A percentile compares a stretch with the other conserved stretches of the same genome.
Conservation (phyloP, 1,140 invertebrate genomes). For the Pseudomyrmex sp. region DNA sequence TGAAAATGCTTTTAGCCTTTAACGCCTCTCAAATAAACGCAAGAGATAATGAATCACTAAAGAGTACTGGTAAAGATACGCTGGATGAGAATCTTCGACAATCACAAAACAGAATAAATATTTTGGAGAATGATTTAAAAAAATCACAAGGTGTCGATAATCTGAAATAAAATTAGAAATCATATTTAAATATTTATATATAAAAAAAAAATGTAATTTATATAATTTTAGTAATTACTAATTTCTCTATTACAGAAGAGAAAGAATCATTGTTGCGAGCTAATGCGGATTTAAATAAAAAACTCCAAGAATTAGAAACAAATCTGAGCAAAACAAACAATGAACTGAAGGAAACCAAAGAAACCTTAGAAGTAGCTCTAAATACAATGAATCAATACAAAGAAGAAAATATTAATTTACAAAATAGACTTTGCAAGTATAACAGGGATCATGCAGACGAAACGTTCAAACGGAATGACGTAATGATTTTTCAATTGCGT, state of each 20-base stretch:
- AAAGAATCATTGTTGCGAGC: constrained; percentile 61
- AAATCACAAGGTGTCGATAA: constrained; percentile 66
- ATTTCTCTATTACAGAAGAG: constrained; percentile 56
- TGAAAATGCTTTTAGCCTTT: constrained; percentile 77
- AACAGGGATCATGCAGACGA: neutral
- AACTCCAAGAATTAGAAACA: constrained; percentile 69
- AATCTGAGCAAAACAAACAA: constrained; percentile 66
- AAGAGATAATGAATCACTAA: constrained; percentile 41
- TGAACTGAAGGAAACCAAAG: constrained; percentile 26
- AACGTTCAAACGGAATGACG: constrained; percentile 38
- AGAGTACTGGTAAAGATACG: constrained; percentile 56
- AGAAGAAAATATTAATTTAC: constrained; percentile 65
- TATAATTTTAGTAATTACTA: constrained; percentile 46
- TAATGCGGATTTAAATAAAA: constrained; percentile 68
- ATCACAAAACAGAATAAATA: constrained; percentile 46
- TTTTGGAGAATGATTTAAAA: constrained; percentile 68
- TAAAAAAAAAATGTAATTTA: constrained; percentile 26
- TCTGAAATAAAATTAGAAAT: constrained; percentile 24
- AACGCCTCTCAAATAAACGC: constrained; percentile 65
- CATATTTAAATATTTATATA: constrained; percentile 24
- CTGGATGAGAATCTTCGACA: constrained; percentile 23
- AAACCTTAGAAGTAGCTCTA: constrained; percentile 58
- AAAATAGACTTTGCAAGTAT: constrained; percentile 60
- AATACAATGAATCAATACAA: constrained; percentile 50
- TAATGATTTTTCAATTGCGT: constrained; percentile 13